These are phyloP conservation scores for Drosophila imparisetae DNA, from an alignment of 2,888 invertebrate genomes.

Conservation along the genomic window DNA sequence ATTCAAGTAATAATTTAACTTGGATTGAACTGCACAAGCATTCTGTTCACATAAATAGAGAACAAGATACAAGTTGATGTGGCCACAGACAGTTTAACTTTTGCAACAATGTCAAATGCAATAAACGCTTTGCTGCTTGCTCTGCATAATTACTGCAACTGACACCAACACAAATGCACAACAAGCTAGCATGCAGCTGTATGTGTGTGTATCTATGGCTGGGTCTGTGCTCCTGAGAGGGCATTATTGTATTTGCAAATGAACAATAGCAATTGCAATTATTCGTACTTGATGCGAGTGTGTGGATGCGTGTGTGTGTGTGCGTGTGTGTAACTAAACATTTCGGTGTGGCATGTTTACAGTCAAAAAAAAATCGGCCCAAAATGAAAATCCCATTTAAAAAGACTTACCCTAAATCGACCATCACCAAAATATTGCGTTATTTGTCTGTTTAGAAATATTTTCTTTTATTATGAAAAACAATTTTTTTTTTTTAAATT, in stretches of 20 bases:
- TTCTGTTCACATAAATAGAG: constrained; percentile 3
- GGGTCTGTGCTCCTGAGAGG: constrained; percentile 34
- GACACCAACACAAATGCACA: constrained; percentile 48
- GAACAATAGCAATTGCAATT: constrained; percentile 66
- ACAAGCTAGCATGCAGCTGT: constrained; percentile 22
- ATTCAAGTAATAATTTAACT: constrained; percentile 20
- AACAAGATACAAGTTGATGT: constrained; percentile 61
- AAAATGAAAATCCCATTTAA: neutral
- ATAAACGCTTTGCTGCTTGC: constrained; percentile 53
- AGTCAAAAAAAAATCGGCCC: neutral
- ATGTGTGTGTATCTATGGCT: constrained; percentile 2
- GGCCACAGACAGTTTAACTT: constrained; percentile 73
- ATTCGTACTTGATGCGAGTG: constrained; percentile 37
- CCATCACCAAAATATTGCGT: no score
- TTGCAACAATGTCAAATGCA: constrained; percentile 75
- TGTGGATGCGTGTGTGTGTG: constrained; percentile 15
- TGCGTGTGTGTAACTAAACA: constrained; percentile 10
- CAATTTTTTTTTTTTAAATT: no score
- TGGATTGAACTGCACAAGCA: constrained; percentile 6
- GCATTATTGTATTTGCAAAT: constrained; percentile 65
- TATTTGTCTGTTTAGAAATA: no score
- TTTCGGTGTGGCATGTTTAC: constrained; percentile 38
- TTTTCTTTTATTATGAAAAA: neutral
- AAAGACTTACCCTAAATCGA: neutral
- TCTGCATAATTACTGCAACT: constrained; percentile 53